A percentile compares a stretch with the other conserved stretches of the same genome.
phyloP scores from a whole-genome alignment of 2,113 vertebrate species.

The Rhynchomys soricoides region DNA sequence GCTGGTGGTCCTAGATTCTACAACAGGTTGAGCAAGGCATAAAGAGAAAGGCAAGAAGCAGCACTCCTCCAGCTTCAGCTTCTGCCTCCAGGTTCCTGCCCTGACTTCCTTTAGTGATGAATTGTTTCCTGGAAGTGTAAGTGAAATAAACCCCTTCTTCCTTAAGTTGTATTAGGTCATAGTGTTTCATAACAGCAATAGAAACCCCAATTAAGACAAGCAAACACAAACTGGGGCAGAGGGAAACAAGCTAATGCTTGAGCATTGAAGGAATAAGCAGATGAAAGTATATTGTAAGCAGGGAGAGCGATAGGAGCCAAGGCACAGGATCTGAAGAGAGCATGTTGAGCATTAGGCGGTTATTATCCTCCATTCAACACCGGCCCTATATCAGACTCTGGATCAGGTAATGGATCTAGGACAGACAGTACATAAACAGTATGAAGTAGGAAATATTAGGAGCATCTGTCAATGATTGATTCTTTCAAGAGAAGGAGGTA shows the following conservation, averaged over 20 bases:
- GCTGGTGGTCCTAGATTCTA: background rate
- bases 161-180: background rate
- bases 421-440: background rate
- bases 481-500: background rate
- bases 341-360: background rate
- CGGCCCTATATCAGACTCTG: background rate
- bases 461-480: background rate
- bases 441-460: background rate
- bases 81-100: background rate
- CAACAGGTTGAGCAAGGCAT: background rate
- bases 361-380: background rate
- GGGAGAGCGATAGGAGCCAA: background rate
- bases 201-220: background rate
- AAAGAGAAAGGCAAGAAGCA: background rate
- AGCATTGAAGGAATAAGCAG: background rate
- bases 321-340: background rate
- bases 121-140: background rate
- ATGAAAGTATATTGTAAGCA: background rate
- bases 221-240: background rate
- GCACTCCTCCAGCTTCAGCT: background rate
- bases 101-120: background rate
- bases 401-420: background rate
- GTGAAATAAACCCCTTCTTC: background rate
- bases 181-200: background rate
- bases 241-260: background rate